Conservation (phyloP, 2,113 vertebrate genomes). For the Ammodramus savannarum region DNA sequence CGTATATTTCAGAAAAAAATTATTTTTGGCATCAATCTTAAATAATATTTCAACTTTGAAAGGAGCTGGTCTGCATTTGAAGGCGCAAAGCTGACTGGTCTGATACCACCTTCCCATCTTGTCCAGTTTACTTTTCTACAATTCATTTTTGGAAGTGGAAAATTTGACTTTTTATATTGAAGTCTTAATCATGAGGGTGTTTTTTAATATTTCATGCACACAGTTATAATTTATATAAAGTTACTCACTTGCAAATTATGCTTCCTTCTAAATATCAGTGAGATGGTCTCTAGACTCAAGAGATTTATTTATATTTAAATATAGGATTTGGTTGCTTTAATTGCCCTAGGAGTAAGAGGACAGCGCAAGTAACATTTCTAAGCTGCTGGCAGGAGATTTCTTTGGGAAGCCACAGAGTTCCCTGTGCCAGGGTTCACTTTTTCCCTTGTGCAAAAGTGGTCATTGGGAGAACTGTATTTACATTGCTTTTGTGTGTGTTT, state of each 20-base stretch:
- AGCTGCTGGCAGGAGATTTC: neutral
- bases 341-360: neutral
- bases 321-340: neutral
- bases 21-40: neutral
- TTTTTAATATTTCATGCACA: neutral
- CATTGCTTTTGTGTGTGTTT: neutral
- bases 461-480: neutral
- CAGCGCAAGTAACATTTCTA: neutral
- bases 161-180: neutral
- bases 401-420: neutral
- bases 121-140: neutral
- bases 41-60: neutral
- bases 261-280: neutral
- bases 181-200: neutral
- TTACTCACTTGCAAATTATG: neutral
- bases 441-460: neutral
- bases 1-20: neutral
- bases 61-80: neutral
- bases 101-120: neutral
- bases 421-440: neutral
- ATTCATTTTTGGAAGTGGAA: neutral
- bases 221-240: neutral
- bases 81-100: neutral
- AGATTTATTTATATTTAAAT: neutral
- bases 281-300: neutral